These are phyloP conservation scores for Staurois parvus DNA, from an alignment of 2,797 vertebrate genomes.

Conservation along the genomic window DNA sequence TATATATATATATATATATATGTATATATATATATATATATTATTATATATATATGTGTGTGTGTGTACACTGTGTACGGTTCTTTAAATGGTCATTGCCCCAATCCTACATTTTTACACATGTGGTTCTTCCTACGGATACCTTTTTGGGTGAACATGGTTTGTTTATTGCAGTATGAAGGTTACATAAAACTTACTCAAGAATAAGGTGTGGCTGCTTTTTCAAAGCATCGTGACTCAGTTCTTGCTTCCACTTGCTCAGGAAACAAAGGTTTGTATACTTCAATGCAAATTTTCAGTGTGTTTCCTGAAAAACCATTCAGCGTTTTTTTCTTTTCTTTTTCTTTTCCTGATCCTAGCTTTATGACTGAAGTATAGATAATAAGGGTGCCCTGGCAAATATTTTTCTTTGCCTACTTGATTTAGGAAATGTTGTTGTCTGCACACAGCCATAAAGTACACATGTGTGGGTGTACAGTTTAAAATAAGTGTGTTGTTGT, in stretches of 20 bases:
- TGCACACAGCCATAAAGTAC: too few relatives aligned
- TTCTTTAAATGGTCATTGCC: too few relatives aligned
- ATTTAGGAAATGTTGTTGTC: too few relatives aligned
- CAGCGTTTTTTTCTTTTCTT: neutral
- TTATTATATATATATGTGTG: too few relatives aligned
- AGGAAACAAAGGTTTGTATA: slow-evolving; percentile 49
- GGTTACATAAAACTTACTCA: slow-evolving; percentile 27
- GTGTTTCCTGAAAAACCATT: slow-evolving; percentile 48
- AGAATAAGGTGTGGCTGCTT: slow-evolving; percentile 41
- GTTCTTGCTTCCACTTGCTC: slow-evolving; percentile 40
- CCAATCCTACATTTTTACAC: too few relatives aligned
- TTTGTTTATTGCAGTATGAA: neutral
- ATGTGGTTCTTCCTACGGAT: neutral
- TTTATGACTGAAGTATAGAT: slow-evolving; percentile 1
- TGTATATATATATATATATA: too few relatives aligned
- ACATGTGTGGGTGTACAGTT: too few relatives aligned
- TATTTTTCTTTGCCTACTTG: too few relatives aligned
- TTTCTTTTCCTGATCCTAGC: slow-evolving; percentile 38
- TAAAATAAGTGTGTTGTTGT: too few relatives aligned
- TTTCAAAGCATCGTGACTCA: slow-evolving; percentile 33
- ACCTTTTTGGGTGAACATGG: neutral
- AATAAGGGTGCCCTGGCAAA: neutral
- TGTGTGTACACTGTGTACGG: too few relatives aligned
- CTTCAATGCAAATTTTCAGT: slow-evolving; percentile 43
- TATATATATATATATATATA: too few relatives aligned